Conservation (phyloP, 1,140 invertebrate genomes). For the Camponotus floridanus region DNA sequence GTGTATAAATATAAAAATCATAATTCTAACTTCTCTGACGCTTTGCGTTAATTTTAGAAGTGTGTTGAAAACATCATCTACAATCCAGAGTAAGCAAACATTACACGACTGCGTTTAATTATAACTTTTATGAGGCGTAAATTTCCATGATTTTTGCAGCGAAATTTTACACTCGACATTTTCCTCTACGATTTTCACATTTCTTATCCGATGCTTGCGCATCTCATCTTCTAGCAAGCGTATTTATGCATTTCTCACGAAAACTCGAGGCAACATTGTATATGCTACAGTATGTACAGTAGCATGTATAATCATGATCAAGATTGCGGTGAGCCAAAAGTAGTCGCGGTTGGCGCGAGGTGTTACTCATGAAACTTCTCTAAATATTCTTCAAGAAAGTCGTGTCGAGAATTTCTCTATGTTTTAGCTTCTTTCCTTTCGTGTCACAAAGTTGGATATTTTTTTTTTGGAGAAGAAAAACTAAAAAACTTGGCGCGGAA, state of each 20-base stretch:
- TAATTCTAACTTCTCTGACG: background rate
- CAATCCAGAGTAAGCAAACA: background rate
- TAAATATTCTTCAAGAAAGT: conserved; percentile 48
- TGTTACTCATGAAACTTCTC: conserved; percentile 46
- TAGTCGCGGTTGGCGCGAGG: conserved; percentile 30
- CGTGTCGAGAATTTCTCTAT: conserved; percentile 10
- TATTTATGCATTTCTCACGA: background rate
- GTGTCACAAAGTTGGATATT: background rate
- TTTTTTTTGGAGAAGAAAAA: background rate
- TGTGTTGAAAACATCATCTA: background rate
- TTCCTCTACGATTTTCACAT: conserved; percentile 2
- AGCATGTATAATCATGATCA: conserved; percentile 32
- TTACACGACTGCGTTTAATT: background rate
- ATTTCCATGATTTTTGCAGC: no score
- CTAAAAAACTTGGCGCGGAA: background rate
- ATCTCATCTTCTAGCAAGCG: background rate
- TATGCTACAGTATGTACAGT: background rate
- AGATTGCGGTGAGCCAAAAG: conserved; percentile 34
- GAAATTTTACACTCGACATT: background rate
- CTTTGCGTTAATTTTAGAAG: background rate
- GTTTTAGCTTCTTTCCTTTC: background rate
- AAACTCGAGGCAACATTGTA: background rate
- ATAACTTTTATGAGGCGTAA: background rate
- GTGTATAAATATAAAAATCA: background rate
- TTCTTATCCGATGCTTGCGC: conserved; percentile 6